phyloP scores from a whole-genome alignment of 2,797 vertebrate species.

The Peromyscus attwateri region DNA sequence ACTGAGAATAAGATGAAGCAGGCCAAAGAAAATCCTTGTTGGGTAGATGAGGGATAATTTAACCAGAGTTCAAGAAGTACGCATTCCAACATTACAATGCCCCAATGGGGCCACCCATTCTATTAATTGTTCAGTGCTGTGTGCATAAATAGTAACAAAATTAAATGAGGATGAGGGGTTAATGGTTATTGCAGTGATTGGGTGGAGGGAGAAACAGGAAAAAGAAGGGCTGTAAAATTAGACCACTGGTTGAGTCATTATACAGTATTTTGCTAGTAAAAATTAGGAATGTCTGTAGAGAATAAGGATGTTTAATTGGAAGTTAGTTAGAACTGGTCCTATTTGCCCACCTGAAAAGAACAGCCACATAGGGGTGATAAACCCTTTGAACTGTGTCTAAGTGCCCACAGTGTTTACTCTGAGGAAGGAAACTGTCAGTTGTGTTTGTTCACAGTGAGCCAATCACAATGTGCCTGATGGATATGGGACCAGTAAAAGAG shows the following conservation, averaged over 20 bases:
- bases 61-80: background rate
- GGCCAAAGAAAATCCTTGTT: background rate
- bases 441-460: conserved; percentile 92
- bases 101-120: background rate
- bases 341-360: conserved; percentile 87
- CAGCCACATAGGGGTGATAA: conserved; percentile 85
- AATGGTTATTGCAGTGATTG: conserved; percentile 49
- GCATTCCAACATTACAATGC: background rate
- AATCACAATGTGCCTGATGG: conserved; percentile 89
- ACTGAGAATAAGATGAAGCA: background rate
- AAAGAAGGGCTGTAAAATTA: conserved; percentile 69
- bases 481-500: conserved; percentile 87
- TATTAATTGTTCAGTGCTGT: background rate
- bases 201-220: conserved; percentile 35
- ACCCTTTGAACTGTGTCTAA: conserved; percentile 96
- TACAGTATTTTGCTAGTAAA: conserved; percentile 78
- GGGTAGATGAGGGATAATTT: background rate
- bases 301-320: conserved; percentile 61
- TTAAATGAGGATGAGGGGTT: conserved; percentile 31
- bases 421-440: conserved; percentile 98
- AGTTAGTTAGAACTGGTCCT: conserved; percentile 75
- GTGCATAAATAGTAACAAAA: conserved; percentile 63
- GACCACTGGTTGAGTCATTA: conserved; percentile 46
- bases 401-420: conserved; percentile 93
- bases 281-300: conserved; percentile 71